Percentiles rank a stretch among this genome's conserved stretches.
phyloP scores from a whole-genome alignment of 1,140 invertebrate genomes.

The Drosophila asahinai region DNA sequence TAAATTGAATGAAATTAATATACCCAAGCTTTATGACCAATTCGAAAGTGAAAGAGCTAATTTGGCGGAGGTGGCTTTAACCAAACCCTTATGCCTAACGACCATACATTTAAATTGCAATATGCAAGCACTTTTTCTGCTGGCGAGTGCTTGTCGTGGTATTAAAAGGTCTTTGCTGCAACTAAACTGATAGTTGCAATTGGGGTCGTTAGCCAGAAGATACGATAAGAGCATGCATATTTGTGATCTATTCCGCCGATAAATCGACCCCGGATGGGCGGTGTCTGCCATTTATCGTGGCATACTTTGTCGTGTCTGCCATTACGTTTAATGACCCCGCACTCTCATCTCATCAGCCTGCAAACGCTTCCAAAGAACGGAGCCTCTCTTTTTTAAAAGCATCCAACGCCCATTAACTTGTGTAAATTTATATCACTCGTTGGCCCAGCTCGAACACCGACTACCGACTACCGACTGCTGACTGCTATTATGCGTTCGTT shows the following conservation, averaged over 20 bases:
- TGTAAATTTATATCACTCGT: constrained; percentile 80
- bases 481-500: constrained; percentile 81
- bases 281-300: constrained; percentile 50
- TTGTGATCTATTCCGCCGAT: constrained; percentile 57
- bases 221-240: constrained; percentile 37
- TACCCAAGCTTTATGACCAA: no score
- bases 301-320: constrained; percentile 60
- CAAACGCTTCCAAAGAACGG: constrained; percentile 32
- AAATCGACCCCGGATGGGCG: constrained; percentile 43
- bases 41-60: constrained; percentile 2
- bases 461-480: constrained; percentile 42
- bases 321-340: constrained; percentile 61
- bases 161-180: constrained; percentile 10
- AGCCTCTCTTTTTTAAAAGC: constrained; percentile 69
- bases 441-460: constrained; percentile 41
- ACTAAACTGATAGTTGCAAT: constrained; percentile 24
- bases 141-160: no score
- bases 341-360: constrained; percentile 50
- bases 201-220: constrained; percentile 16
- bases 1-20: background rate
- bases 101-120: no score
- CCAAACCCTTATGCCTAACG: no score
- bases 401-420: constrained; percentile 78
- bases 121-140: no score
- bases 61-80: constrained; percentile 1